phyloP scores from a whole-genome alignment of 1,140 invertebrate species.

The Agrypnia vestita region DNA sequence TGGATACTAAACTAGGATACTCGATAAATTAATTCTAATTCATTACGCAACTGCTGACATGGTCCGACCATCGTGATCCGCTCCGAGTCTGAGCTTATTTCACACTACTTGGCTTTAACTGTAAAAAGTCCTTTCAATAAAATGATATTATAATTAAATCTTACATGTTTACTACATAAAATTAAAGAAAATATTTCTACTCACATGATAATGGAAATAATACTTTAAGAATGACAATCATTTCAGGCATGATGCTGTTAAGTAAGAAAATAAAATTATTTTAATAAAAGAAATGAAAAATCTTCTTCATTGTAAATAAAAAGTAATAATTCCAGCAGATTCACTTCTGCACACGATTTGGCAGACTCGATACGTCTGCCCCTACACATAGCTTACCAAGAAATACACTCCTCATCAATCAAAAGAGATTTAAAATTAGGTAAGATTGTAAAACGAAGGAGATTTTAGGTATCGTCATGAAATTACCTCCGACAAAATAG shows the following conservation, averaged over 20 bases:
- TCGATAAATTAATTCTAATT: constrained; percentile 7
- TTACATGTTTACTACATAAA: constrained; percentile 23
- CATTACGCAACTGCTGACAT: background rate
- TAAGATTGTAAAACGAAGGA: too few species aligned
- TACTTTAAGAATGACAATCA: constrained; percentile 32
- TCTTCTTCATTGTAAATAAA: constrained; percentile 1
- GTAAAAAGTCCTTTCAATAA: constrained; percentile 35
- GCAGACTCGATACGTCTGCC: background rate
- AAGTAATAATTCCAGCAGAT: constrained; percentile 20
- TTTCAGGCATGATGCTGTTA: constrained; percentile 24
- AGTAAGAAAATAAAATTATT: constrained; percentile 37
- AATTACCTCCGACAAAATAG: too few species aligned
- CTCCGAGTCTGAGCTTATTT: background rate
- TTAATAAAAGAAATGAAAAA: background rate
- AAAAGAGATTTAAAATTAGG: background rate
- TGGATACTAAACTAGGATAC: constrained; percentile 23
- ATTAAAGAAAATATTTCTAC: constrained; percentile 17
- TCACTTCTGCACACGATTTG: background rate
- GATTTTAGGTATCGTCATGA: too few species aligned
- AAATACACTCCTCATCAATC: too few species aligned
- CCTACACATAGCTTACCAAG: too few species aligned
- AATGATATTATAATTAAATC: constrained; percentile 37
- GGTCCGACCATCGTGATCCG: background rate
- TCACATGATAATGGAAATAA: constrained; percentile 39
- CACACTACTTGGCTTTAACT: constrained; percentile 8